Percentiles rank a stretch among this genome's conserved stretches.
Evolutionary conservation across 2,113 vertebrate species (phyloP).

Genomic region (Elaphurus davidianus): DNA sequence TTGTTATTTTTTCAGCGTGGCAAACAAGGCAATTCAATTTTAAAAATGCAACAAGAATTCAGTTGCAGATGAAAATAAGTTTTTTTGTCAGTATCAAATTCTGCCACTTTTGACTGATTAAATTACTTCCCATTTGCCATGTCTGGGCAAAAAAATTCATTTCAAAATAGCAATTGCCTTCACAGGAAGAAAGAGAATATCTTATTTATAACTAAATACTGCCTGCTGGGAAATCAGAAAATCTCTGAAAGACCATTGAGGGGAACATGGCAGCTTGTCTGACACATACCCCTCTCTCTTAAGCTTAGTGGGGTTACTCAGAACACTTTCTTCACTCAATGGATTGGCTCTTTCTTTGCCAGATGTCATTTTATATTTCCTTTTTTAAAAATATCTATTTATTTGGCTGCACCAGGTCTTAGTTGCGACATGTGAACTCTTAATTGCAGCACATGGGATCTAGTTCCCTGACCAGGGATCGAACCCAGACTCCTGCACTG

Average conservation of each 20-base stretch:
- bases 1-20: not conserved
- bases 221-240: conserved; percentile 16
- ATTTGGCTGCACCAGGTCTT: not conserved
- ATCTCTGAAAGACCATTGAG: not conserved
- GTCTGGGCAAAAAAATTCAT: conserved; percentile 49
- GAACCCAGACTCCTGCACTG: not conserved
- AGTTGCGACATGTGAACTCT: not conserved
- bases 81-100: conserved; percentile 56
- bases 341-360: not conserved
- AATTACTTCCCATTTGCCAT: conserved; percentile 72
- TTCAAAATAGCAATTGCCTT: conserved; percentile 67
- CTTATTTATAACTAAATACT: conserved; percentile 66
- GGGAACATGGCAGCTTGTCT: not conserved
- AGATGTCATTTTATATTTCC: not conserved
- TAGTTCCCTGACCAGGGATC: not conserved
- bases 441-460: not conserved
- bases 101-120: conserved; percentile 40
- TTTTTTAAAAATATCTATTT: not conserved
- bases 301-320: not conserved
- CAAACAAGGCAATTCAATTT: conserved; percentile 35
- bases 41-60: conserved; percentile 29
- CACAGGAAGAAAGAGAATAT: conserved; percentile 32
- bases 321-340: not conserved
- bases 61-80: conserved; percentile 37
- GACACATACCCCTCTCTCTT: not conserved